Conservation (phyloP, 2,113 vertebrate species). For the Ornithorhynchus anatinus region DNA sequence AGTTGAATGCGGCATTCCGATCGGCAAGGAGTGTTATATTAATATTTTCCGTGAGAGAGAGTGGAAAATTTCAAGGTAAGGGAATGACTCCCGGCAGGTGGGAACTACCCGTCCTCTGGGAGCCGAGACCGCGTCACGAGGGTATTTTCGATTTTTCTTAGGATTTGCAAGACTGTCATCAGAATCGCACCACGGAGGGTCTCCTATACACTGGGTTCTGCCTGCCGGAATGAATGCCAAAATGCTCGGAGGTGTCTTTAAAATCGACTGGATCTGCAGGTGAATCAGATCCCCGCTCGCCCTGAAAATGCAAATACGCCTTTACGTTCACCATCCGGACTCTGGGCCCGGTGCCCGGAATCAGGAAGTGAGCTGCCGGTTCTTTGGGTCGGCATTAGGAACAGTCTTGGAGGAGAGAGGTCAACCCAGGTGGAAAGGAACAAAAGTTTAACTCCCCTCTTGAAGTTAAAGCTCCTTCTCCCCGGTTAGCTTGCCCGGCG, state of each 20-base stretch:
- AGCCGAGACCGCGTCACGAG: slow-evolving; percentile 10
- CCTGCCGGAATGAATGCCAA: slow-evolving; percentile 98
- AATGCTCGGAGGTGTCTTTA: slow-evolving; percentile 98
- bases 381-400: too few species aligned
- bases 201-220: slow-evolving; percentile 98
- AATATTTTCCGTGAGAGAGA: slow-evolving; percentile 96
- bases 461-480: too few species aligned
- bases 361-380: too few species aligned
- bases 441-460: too few species aligned
- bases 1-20: slow-evolving; percentile 93
- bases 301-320: background rate
- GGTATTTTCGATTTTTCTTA: slow-evolving; percentile 52
- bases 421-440: too few species aligned
- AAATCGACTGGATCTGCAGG: slow-evolving; percentile 99
- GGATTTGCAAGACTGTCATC: slow-evolving; percentile 94
- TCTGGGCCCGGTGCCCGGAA: too few species aligned
- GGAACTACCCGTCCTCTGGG: background rate
- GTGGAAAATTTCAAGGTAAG: slow-evolving; percentile 98
- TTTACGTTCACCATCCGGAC: too few species aligned
- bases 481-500: too few species aligned
- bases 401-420: too few species aligned
- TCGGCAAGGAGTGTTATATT: slow-evolving; percentile 91
- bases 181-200: slow-evolving; percentile 95
- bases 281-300: slow-evolving; percentile 42
- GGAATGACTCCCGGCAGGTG: slow-evolving; percentile 3